phyloP scores from a whole-genome alignment of 2,797 vertebrate species.

The Typhlichthys eigenmanni region DNA sequence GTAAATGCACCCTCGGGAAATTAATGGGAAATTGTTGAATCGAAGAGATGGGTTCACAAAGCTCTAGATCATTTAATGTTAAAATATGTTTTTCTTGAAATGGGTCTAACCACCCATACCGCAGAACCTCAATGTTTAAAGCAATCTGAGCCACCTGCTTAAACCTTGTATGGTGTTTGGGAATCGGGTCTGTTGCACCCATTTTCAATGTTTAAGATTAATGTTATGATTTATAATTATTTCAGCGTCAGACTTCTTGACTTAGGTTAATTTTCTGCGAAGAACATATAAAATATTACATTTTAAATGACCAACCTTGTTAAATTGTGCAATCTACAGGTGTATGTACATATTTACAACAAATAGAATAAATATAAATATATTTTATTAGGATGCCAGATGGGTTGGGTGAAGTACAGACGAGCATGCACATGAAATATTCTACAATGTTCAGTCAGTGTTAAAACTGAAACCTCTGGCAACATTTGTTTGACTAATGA shows the following conservation, averaged over 20 bases:
- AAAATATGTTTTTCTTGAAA: neutral
- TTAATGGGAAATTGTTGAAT: neutral
- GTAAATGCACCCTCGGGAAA: conserved; percentile 30
- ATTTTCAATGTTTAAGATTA: too few relatives aligned
- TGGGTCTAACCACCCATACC: neutral
- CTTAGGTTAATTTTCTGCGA: too few relatives aligned
- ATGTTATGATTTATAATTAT: too few relatives aligned
- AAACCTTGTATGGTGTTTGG: neutral
- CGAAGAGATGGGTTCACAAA: too few relatives aligned
- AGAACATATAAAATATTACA: too few relatives aligned
- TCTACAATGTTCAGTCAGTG: conserved; percentile 19
- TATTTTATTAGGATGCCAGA: neutral
- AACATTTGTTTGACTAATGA: conserved; percentile 74
- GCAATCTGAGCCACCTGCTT: neutral
- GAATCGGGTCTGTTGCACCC: too few relatives aligned
- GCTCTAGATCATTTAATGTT: neutral
- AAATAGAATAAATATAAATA: conserved; percentile 11
- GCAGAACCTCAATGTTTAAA: neutral
- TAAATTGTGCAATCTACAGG: conserved; percentile 4
- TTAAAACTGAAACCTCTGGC: conserved; percentile 54
- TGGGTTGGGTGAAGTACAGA: neutral
- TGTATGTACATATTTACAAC: neutral
- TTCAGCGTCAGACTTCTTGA: too few relatives aligned
- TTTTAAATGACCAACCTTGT: neutral
- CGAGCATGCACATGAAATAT: conserved; percentile 4